Base-by-base conservation (phyloP, 2,113 vertebrate genomes). In the Chlorodrepanis virens region DNA sequence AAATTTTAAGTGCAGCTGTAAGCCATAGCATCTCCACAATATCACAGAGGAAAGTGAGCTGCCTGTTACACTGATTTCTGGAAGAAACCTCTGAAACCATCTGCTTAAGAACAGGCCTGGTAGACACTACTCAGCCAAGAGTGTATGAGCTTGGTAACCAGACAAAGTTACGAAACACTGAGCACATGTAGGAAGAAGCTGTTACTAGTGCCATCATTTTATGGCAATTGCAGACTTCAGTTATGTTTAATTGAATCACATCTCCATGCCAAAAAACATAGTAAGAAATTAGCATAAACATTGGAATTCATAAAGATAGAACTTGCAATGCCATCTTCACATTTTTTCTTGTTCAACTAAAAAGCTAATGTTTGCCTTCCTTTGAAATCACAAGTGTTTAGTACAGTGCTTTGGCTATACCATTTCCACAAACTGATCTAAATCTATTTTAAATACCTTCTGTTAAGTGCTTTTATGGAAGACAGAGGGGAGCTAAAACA, bases 401-500 rank as follows among this genome's bases (percentile, higher is more conserved):
- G 52, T 35, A 74, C 31, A 61, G 52, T 50, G 50, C 35, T 70
- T 86, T 63, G 71, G 53, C 60, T 61, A 74, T 20, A 64, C 49
- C n/a, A 83, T 68, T 83, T 87, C 57, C 61, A 87, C 53, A 93
- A 74, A 93, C 87, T 33, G 39, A 92, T 91, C 53, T 37, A 88
- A 90, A 92, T 70, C 65, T 50, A 89, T 81, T 95, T 90, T 44
- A 94, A 91, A 90, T 54, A 89, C 61, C 80, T 86, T 86, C 79
- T 76, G 63, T 60, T 91, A 87, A 96, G 91, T 95, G 88, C 54
- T 92, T 94, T 92, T 90, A 94, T 65, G 86, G 83, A 86, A 81
- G 61, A 56, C 3, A 87, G 47, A 79, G 6, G n/a, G 35, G 22
- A 92, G 47, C 37, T 83, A 37, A 76, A 92, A n/a, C 65, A 87